Evolutionary conservation across 2,888 invertebrate species (phyloP), one percentile per base, ranked within the genome.

Genomic region (Drosophila maculinotata): DNA sequence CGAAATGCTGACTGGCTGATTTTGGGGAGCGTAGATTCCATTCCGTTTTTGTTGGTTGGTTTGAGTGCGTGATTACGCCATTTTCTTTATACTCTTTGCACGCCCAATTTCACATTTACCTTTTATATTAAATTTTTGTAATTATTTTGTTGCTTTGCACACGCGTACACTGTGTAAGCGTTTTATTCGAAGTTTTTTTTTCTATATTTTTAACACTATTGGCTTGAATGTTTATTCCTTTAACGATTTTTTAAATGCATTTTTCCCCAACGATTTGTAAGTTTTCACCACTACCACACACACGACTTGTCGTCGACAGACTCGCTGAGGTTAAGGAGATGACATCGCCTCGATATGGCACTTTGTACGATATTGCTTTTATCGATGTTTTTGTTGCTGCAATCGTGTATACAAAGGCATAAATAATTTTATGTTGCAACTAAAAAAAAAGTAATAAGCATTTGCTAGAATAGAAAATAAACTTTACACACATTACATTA

Each of bases 51-150:
- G 79, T 86, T 83, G 75, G 71, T 66, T 66, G 57, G 74, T 81
- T 72, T 79, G 69, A 74, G 83, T 85, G 79, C 86, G 84, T 82
- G 83, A 87, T 83, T 83, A 83, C 83, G 83, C 83, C 83, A 83
- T 83, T 87, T 83, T 83, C 86, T 83, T 85, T 80, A n/a, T n/a
- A 62, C 69, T 68, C 67, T 58, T n/a, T 79, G 87, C 86, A 83
- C 83, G 83, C 83, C 83, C 83, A 76, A 83, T 85, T 69, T 76
- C 76, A 75, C 71, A 79, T 71, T 85, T 87, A 83, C 88, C 88
- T 83, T 69, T 38, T 71, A 57, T 58, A 48, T 68, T 59, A 45
- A 54, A 68, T 60, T 42, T 48, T n/a, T 12, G 12, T 14, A 44
- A 44, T 30, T 39, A 51, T 41, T 63, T 72, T 14, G n/a, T 67